phyloP scores from a whole-genome alignment of 1,140 invertebrate genomes.

The Steinernema khuongi region DNA sequence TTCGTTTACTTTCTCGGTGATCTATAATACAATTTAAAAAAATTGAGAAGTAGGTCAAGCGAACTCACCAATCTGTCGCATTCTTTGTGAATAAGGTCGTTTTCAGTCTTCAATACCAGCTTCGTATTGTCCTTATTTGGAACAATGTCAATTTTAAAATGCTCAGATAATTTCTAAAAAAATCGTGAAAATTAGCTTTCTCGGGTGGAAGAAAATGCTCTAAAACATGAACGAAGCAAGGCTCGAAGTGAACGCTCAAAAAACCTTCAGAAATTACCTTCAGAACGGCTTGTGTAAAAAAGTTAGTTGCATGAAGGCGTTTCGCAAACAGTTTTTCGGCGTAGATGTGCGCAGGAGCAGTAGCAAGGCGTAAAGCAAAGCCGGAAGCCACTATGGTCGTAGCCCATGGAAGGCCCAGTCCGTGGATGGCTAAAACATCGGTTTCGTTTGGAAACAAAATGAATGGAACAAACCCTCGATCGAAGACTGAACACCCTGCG shows the following conservation, averaged over 20 bases:
- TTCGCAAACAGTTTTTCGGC: constrained; percentile 49
- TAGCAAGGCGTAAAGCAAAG: constrained; percentile 31
- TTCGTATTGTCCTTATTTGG: constrained; percentile 34
- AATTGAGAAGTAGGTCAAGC: not conserved
- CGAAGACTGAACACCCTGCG: constrained; percentile 38
- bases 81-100: constrained; percentile 29
- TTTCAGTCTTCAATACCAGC: constrained; percentile 29
- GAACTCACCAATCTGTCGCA: constrained; percentile 31
- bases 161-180: constrained; percentile 42
- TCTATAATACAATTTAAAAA: constrained; percentile 28
- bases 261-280: constrained; percentile 29
- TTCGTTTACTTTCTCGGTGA: constrained; percentile 32
- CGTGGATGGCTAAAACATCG: constrained; percentile 41
- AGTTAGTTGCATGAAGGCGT: constrained; percentile 46
- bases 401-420: constrained; percentile 39
- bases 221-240: too few species aligned
- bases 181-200: too few species aligned
- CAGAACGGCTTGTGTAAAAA: constrained; percentile 35
- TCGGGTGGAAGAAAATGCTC: too few species aligned
- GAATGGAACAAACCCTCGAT: constrained; percentile 42
- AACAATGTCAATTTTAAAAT: constrained; percentile 32
- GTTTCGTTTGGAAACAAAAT: constrained; percentile 8
- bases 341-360: constrained; percentile 43
- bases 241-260: not conserved
- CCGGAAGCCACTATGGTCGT: constrained; percentile 40